Percentiles rank a stretch among this genome's conserved stretches.
These are phyloP conservation scores for Himalopsyche japonica DNA, from an alignment of 2,888 invertebrate genomes.

Conservation along the genomic window DNA sequence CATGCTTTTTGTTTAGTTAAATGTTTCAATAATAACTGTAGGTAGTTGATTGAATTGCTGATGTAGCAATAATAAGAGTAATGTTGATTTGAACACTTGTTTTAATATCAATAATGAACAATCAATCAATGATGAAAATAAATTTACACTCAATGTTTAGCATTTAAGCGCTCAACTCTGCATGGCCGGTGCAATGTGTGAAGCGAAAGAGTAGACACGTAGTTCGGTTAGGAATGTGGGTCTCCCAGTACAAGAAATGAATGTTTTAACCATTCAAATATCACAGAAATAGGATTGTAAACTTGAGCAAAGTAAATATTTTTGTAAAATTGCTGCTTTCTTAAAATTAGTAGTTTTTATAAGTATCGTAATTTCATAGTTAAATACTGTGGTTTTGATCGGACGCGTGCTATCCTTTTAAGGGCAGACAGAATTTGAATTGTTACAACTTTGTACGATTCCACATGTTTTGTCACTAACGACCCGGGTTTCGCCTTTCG, in stretches of 20 bases:
- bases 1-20: conserved; percentile 31
- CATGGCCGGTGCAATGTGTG: conserved; percentile 23
- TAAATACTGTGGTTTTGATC: background rate
- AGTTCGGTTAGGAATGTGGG: background rate
- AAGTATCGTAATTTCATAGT: background rate
- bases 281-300: background rate
- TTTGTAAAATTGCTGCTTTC: background rate
- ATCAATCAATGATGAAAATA: conserved; percentile 39
- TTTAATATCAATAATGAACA: conserved; percentile 32
- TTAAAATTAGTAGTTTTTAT: background rate
- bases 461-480: no score
- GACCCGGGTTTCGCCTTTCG: no score
- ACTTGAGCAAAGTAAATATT: background rate
- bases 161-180: conserved; percentile 25
- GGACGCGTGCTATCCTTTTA: background rate
- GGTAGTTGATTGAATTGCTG: background rate
- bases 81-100: conserved; percentile 1
- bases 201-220: background rate
- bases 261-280: background rate
- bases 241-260: background rate
- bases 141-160: conserved; percentile 38
- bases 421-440: no score
- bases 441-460: no score
- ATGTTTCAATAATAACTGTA: conserved; percentile 9
- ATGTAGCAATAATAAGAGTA: background rate